A percentile compares a stretch with the other conserved stretches of the same genome.
Conservation (phyloP, 2,113 vertebrate species). For the Oryzias melastigma region DNA sequence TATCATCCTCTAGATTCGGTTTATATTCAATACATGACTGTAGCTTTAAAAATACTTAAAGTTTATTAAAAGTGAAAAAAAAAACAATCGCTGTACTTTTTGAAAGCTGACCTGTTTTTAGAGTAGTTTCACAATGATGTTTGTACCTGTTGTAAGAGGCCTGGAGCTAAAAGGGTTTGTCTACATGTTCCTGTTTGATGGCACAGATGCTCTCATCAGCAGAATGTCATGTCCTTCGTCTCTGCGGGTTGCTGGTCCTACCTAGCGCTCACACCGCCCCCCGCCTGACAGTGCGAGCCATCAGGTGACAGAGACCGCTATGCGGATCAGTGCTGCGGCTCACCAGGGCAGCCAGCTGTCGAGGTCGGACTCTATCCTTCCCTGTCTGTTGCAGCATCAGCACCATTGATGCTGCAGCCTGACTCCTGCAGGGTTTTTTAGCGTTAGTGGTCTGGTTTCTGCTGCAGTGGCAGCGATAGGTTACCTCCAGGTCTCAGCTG, state of each 20-base stretch:
- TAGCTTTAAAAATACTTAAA: no score
- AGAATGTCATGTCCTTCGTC: slow-evolving; percentile 4
- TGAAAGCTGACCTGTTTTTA: no score
- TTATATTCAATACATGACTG: no score
- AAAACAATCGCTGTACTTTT: neutral
- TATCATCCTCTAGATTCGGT: no score
- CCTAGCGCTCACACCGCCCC: slow-evolving; percentile 15
- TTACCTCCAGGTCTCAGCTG: neutral
- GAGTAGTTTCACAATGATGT: no score
- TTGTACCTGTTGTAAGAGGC: no score
- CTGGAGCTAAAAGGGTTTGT: no score
- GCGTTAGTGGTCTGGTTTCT: neutral
- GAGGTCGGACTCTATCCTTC: slow-evolving; percentile 34
- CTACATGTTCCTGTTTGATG: neutral
- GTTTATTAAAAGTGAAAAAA: neutral
- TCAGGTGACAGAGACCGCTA: slow-evolving; percentile 59
- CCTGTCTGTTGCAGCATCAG: slow-evolving; percentile 1
- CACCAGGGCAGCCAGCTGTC: slow-evolving; percentile 37
- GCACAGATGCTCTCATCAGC: neutral
- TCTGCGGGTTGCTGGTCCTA: slow-evolving; percentile 11
- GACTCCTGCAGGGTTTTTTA: neutral
- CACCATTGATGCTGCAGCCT: no score
- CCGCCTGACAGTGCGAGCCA: slow-evolving; percentile 31
- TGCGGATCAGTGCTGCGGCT: slow-evolving; percentile 33
- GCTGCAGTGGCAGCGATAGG: neutral